These are phyloP conservation scores for Drosophila picticornis DNA, from an alignment of 2,888 invertebrate genomes.

Conservation along the genomic window DNA sequence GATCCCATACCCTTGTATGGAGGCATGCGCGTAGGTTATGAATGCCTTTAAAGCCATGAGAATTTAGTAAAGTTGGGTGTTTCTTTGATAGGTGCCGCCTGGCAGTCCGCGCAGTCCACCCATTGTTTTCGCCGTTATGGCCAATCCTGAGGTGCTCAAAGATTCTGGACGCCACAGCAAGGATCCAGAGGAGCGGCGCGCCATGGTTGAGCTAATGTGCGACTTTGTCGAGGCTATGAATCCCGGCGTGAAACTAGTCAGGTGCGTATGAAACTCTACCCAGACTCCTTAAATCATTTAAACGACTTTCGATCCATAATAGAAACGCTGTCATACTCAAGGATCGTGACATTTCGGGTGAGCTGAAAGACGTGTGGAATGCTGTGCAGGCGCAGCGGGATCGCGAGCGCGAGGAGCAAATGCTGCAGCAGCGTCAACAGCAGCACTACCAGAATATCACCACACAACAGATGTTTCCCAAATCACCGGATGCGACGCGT, in stretches of 20 bases:
- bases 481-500: slow-evolving; percentile 66
- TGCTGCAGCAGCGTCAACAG: slow-evolving; percentile 84
- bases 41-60: background rate
- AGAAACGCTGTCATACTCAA: slow-evolving; percentile 87
- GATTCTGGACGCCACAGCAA: slow-evolving; percentile 89
- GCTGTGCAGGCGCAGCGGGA: slow-evolving; percentile 87
- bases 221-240: slow-evolving; percentile 92
- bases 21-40: slow-evolving; percentile 88
- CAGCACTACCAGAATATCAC: slow-evolving; percentile 83
- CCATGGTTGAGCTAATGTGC: slow-evolving; percentile 89
- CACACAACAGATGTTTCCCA: slow-evolving; percentile 83
- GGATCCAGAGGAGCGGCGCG: slow-evolving; percentile 88
- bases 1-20: slow-evolving; percentile 90
- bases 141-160: slow-evolving; percentile 89
- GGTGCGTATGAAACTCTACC: slow-evolving; percentile 70
- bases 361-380: slow-evolving; percentile 91
- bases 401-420: slow-evolving; percentile 84
- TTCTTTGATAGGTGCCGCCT: slow-evolving; percentile 86
- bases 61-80: background rate
- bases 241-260: slow-evolving; percentile 87
- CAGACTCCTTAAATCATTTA: background rate
- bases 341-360: slow-evolving; percentile 90
- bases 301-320: background rate
- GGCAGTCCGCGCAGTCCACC: slow-evolving; percentile 88
- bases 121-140: slow-evolving; percentile 90